phyloP scores from a whole-genome alignment of 2,797 vertebrate genomes.

The Siniperca obscura region DNA sequence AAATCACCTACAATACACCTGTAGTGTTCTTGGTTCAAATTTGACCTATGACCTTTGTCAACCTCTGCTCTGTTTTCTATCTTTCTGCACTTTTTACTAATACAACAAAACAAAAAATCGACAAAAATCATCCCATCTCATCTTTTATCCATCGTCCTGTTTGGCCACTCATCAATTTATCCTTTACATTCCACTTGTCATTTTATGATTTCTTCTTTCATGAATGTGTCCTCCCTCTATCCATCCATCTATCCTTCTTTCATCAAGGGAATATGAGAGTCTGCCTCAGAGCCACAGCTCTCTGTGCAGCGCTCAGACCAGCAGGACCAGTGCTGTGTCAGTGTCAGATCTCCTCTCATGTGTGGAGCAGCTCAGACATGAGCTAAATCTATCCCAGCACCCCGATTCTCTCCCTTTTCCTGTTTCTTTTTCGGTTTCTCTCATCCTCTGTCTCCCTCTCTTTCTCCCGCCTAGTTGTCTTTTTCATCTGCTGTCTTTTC shows the following conservation, averaged over 20 bases:
- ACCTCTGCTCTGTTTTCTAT: not conserved
- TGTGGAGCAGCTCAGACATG: slow-evolving; percentile 62
- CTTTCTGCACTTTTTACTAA: not conserved
- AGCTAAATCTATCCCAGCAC: slow-evolving; percentile 41
- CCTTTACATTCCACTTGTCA: not conserved
- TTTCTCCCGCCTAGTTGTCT: not conserved
- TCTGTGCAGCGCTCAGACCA: slow-evolving; percentile 54
- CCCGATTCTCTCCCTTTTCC: slow-evolving; percentile 8
- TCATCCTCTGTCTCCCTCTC: not conserved
- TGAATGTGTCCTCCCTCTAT: slow-evolving; percentile 9
- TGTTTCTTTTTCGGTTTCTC: slow-evolving; percentile 8
- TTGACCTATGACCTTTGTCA: slow-evolving; percentile 8
- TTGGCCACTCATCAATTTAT: not conserved
- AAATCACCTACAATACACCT: not conserved
- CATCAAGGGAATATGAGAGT: slow-evolving; percentile 24
- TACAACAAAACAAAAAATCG: not conserved
- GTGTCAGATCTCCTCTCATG: slow-evolving; percentile 75
- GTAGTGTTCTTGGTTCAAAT: not conserved
- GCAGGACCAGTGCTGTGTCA: slow-evolving; percentile 54
- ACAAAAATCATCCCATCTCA: not conserved
- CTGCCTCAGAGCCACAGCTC: slow-evolving; percentile 42
- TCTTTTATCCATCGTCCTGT: not conserved
- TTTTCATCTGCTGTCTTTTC: slow-evolving; percentile 44
- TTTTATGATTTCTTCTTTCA: not conserved
- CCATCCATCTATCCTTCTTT: slow-evolving; percentile 8